Evolutionary conservation across 2,113 vertebrate species (phyloP).

Genomic region (Hiodon alosoides): DNA sequence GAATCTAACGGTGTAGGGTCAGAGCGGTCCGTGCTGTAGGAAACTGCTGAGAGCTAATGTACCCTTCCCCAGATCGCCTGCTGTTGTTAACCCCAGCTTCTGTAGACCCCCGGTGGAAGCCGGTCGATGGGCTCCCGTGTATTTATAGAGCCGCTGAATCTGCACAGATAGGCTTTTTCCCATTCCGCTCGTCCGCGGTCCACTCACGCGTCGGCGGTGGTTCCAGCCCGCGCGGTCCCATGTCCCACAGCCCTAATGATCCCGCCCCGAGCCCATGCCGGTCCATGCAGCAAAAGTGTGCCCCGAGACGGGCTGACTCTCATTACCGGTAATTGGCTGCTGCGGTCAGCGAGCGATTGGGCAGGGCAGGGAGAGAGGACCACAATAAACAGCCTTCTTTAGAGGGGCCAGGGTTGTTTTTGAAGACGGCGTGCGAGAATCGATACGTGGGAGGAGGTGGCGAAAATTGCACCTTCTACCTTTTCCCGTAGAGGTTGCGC

Average conservation of each 20-base stretch:
- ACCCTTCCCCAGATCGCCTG: not conserved
- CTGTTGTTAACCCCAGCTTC: not conserved
- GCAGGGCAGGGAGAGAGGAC: not conserved
- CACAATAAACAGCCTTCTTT: not conserved
- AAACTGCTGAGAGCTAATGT: not conserved
- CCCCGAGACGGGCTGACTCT: conserved; percentile 32
- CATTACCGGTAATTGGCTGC: conserved; percentile 43
- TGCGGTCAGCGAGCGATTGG: too few relatives aligned
- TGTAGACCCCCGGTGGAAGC: not conserved
- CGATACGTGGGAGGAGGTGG: not conserved
- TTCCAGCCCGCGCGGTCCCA: not conserved
- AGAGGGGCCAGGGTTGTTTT: not conserved
- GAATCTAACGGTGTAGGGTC: too few relatives aligned
- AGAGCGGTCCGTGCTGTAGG: too few relatives aligned
- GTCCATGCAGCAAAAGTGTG: conserved; percentile 35
- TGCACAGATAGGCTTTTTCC: not conserved
- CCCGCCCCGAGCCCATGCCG: conserved; percentile 40
- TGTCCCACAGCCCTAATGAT: conserved; percentile 17
- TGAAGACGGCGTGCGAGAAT: not conserved
- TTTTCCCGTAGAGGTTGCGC: not conserved
- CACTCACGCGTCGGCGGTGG: not conserved
- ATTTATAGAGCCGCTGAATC: conserved; percentile 5
- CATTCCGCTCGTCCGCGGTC: not conserved
- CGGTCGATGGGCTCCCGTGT: not conserved
- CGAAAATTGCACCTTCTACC: not conserved